Evolutionary conservation across 2,797 vertebrate species (phyloP), one percentile per base, ranked within the genome.

Genomic region (Betta splendens): DNA sequence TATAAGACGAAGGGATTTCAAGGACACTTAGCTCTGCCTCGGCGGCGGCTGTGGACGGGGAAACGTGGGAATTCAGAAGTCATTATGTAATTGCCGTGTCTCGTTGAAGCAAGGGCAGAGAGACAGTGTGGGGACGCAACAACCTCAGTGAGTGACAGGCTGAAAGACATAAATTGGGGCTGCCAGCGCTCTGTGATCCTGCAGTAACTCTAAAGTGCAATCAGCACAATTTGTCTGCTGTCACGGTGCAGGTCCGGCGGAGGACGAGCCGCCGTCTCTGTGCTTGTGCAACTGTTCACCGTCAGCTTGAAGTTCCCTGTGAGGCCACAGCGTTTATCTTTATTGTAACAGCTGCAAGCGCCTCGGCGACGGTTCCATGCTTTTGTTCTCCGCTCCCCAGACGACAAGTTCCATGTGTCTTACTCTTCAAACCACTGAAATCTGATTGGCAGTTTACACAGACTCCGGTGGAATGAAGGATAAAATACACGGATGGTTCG

Each of bases 401-500:
- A 88, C 26, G 89, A 86, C 84, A 64, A 92, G 89, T 91, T 93
- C 95, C 95, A 95, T 92, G 94, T 77, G 90, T 95, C 92, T 91
- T 96, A 95, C 91, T 89, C 96, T 97, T 97, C 97, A 98, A 90
- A 87, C 95, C 96, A 98, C 95, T 95, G 97, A 98, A 98, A 98
- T 98, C 96, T 98, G 97, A 92, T 93, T 95, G 79, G 76, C 82
- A 92, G 91, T 67, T 46, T 83, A 93, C 85, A 98, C 97, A 98
- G 97, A 98, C 97, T 98, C 96, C 97, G 96, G 96, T 98, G 96
- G 96, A 97, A 98, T 98, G 97, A 98, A 98, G 97, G 97, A 97
- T 95, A 96, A 91, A 87, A 94, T 66, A 87, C 93, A 94, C 91
- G 92, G 94, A 95, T 77, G 3, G 88, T 91, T 92, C 91, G 63